Evolutionary conservation across 2,888 invertebrate species (phyloP).

Genomic region (Hedychridium roseum): DNA sequence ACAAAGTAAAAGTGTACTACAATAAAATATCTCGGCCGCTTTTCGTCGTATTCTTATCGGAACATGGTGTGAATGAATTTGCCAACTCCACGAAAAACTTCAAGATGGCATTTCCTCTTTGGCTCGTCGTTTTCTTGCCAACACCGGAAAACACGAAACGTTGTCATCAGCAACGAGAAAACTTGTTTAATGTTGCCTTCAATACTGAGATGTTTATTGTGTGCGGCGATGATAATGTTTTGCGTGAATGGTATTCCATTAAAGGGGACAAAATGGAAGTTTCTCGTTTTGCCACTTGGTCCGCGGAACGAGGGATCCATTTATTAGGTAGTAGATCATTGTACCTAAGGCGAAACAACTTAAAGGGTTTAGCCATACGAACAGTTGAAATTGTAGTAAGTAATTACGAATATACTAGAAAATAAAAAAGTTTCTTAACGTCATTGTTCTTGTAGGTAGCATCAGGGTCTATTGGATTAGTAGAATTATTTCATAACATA

Average conservation of each 20-base stretch:
- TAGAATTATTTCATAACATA: too few species aligned
- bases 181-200: slow-evolving; percentile 23
- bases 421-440: too few species aligned
- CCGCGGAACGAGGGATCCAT: background rate
- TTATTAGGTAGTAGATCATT: slow-evolving; percentile 7
- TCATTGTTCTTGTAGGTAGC: too few species aligned
- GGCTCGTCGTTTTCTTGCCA: background rate
- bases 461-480: too few species aligned
- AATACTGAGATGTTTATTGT: slow-evolving; percentile 27
- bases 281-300: slow-evolving; percentile 24
- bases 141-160: background rate
- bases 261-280: slow-evolving; percentile 4
- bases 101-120: background rate
- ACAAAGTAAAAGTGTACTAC: background rate
- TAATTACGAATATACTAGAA: too few species aligned
- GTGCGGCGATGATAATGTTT: background rate
- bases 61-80: background rate
- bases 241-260: slow-evolving; percentile 26
- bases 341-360: slow-evolving; percentile 26
- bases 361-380: slow-evolving; percentile 26
- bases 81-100: background rate
- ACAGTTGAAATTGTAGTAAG: too few species aligned
- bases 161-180: slow-evolving; percentile 2
- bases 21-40: background rate
- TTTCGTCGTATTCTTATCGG: background rate